A percentile compares a stretch with the other conserved stretches of the same genome.
phyloP scores from a whole-genome alignment of 2,797 vertebrate species.

The Uromys caudimaculatus region DNA sequence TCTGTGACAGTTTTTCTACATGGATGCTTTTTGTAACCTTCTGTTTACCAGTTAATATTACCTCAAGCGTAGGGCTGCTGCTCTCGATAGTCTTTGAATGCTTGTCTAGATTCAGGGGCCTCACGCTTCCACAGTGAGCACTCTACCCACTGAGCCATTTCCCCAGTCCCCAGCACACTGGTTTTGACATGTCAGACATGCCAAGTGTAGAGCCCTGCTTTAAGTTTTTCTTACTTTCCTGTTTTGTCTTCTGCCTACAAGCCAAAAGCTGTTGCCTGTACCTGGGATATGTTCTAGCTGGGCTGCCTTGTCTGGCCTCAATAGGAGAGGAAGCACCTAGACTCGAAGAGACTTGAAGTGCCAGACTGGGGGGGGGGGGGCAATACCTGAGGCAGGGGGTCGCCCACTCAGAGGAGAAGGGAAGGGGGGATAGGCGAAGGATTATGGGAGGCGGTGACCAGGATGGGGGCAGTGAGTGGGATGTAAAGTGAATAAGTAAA shows the following conservation, averaged over 20 bases:
- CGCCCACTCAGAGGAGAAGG: not conserved
- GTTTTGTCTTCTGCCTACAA: not conserved
- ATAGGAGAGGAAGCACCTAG: not conserved
- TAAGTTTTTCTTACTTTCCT: not conserved
- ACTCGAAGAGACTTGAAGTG: not conserved
- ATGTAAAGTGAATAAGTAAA: no score
- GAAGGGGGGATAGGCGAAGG: not conserved
- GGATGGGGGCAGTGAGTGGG: not conserved
- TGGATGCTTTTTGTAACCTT: not conserved
- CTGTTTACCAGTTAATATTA: not conserved
- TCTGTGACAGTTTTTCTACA: no score
- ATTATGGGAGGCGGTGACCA: not conserved
- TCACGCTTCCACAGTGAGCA: not conserved
- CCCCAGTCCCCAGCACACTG: not conserved
- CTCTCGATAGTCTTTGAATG: not conserved
- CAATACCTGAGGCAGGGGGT: not conserved
- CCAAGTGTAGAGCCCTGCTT: not conserved
- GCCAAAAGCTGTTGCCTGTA: not conserved
- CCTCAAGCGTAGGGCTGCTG: not conserved
- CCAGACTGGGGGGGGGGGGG: not conserved
- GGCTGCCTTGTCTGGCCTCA: not conserved
- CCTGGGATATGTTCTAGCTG: not conserved
- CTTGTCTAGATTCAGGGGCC: not conserved
- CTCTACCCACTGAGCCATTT: not conserved
- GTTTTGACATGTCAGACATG: not conserved